Evolutionary conservation across 2,888 invertebrate genomes (phyloP).

Genomic region (Ditula angustiorana): DNA sequence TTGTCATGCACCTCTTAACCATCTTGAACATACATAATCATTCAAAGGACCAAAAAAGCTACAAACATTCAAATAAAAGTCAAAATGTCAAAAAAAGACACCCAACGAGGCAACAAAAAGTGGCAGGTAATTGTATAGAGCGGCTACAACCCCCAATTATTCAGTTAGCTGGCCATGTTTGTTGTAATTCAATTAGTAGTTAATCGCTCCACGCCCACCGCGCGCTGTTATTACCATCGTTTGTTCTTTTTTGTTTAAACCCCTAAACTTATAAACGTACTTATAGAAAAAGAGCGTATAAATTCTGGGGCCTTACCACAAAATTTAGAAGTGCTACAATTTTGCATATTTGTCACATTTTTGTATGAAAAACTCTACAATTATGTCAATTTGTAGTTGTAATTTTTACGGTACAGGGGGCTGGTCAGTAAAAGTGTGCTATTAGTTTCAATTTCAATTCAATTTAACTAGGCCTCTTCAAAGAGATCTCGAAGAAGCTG

Average conservation of each 20-base stretch:
- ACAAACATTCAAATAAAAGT: background rate
- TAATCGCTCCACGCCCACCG: conserved; percentile 20
- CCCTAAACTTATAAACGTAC: too few species aligned
- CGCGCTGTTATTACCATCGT: conserved; percentile 46
- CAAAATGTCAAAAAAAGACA: conserved; percentile 5
- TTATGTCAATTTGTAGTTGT: too few species aligned
- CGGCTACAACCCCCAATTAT: conserved; percentile 57
- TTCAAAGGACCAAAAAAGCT: background rate
- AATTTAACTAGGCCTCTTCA: too few species aligned
- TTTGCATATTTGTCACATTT: too few species aligned
- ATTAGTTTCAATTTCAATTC: too few species aligned
- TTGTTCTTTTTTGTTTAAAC: conserved; percentile 3
- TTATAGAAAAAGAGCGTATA: too few species aligned
- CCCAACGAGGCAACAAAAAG: conserved; percentile 42
- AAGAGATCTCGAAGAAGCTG: too few species aligned
- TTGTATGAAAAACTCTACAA: too few species aligned
- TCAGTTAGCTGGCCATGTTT: conserved; percentile 53
- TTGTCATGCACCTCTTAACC: background rate
- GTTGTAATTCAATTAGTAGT: conserved; percentile 60
- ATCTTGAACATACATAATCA: conserved; percentile 1
- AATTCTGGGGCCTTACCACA: background rate
- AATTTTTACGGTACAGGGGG: too few species aligned
- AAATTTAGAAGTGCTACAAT: too few species aligned
- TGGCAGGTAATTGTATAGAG: conserved; percentile 54
- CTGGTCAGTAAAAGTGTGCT: too few species aligned